Percentiles rank a stretch among this genome's conserved stretches.
Conservation (phyloP, 2,797 vertebrate genomes). For the Leptatherina wallacei region DNA sequence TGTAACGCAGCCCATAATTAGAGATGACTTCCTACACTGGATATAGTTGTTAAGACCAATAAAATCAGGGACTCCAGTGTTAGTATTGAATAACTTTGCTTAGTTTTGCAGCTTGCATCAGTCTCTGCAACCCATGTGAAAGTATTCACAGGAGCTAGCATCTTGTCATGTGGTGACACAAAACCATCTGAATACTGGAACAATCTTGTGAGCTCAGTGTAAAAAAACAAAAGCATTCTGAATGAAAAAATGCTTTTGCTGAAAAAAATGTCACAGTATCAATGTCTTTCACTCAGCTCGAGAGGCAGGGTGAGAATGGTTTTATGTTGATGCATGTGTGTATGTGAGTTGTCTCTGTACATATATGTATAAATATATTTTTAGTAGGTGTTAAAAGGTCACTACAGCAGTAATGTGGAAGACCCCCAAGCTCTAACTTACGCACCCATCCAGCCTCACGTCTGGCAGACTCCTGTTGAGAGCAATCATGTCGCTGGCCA, state of each 20-base stretch:
- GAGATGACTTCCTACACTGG: constrained; percentile 24
- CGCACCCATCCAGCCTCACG: constrained; percentile 95
- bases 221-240: not conserved
- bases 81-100: not conserved
- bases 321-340: not conserved
- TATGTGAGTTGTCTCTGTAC: not conserved
- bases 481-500: constrained; percentile 98
- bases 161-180: not conserved
- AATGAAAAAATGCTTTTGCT: not conserved
- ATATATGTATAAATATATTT: not conserved
- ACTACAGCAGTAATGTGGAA: constrained; percentile 12
- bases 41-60: constrained; percentile 27
- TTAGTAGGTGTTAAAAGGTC: constrained; percentile 13
- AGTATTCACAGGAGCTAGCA: not conserved
- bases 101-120: constrained; percentile 4
- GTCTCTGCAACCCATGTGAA: constrained; percentile 13
- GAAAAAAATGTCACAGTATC: too few species aligned
- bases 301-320: not conserved
- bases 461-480: constrained; percentile 96
- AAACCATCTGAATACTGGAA: constrained; percentile 19
- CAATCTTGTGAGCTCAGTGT: constrained; percentile 6
- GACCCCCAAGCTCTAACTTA: constrained; percentile 33
- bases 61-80: constrained; percentile 15
- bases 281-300: not conserved
- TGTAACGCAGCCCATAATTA: constrained; percentile 36